These are phyloP conservation scores for Drosophila sp. DNA, from an alignment of 1,140 invertebrate genomes.

Conservation along the genomic window DNA sequence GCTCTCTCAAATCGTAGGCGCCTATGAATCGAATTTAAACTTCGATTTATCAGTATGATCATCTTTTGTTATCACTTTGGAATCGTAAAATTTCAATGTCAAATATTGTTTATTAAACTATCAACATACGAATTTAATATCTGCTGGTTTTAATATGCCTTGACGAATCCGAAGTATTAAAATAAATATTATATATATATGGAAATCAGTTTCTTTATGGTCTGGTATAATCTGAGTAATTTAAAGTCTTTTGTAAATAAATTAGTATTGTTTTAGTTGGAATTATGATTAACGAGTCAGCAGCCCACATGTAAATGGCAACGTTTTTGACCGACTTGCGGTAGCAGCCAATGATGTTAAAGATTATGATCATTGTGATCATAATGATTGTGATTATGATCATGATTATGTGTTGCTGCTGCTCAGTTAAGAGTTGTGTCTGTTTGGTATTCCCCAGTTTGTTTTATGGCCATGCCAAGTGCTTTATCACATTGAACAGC, in stretches of 20 bases:
- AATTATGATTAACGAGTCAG: conserved; percentile 40
- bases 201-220: too few species aligned
- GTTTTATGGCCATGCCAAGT: conserved; percentile 44
- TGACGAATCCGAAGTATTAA: too few species aligned
- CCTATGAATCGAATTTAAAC: neutral
- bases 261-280: conserved; percentile 57
- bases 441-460: conserved; percentile 36
- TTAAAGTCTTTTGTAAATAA: conserved; percentile 39
- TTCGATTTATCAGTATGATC: conserved; percentile 8
- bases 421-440: conserved; percentile 10
- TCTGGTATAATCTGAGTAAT: neutral
- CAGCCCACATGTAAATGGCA: conserved; percentile 27
- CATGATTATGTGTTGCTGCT: neutral
- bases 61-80: conserved; percentile 20
- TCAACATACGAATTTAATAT: neutral
- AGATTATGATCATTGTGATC: conserved; percentile 18
- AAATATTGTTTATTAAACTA: conserved; percentile 22
- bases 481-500: conserved; percentile 42
- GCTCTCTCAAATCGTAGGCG: neutral
- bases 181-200: too few species aligned
- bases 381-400: conserved; percentile 12
- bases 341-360: conserved; percentile 22
- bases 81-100: conserved; percentile 12
- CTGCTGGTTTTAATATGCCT: conserved; percentile 2
- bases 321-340: conserved; percentile 44